Percentiles rank a stretch among this genome's conserved stretches.
Evolutionary conservation across 2,888 invertebrate species (phyloP).

Genomic region (Pemphredon lugubris): DNA sequence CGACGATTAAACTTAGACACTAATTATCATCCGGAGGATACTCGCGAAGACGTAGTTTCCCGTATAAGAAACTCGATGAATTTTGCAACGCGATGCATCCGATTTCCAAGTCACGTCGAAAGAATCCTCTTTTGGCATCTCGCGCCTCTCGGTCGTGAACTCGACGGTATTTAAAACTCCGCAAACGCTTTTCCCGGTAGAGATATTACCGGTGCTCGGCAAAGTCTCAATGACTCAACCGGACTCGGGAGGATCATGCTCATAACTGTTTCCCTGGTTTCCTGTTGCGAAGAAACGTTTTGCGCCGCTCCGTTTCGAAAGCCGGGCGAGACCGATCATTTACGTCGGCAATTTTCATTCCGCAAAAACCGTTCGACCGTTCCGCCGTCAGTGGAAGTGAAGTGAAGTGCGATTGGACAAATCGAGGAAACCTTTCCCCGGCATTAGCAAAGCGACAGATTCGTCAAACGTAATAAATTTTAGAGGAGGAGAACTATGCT

Average conservation of each 20-base stretch:
- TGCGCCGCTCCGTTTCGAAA: slow-evolving; percentile 41
- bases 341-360: slow-evolving; percentile 27
- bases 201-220: slow-evolving; percentile 6
- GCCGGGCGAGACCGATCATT: slow-evolving; percentile 32
- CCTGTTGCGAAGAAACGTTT: slow-evolving; percentile 19
- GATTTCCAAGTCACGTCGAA: no score
- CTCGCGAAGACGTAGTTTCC: no score
- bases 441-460: no score
- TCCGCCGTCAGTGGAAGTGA: background rate
- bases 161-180: background rate
- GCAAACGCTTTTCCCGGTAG: background rate
- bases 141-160: no score
- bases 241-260: slow-evolving; percentile 39
- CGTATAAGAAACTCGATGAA: no score
- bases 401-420: background rate
- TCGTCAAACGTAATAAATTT: no score
- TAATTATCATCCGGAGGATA: no score
- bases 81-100: no score
- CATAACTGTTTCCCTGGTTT: slow-evolving; percentile 43
- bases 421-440: background rate
- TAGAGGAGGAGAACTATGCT: no score
- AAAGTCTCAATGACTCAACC: slow-evolving; percentile 30
- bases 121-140: no score
- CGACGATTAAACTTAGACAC: background rate
- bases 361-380: slow-evolving; percentile 12